Evolutionary conservation across 2,888 invertebrate genomes (phyloP), one percentile per base, ranked within the genome.

Genomic region (Tupiocoris notatus): DNA sequence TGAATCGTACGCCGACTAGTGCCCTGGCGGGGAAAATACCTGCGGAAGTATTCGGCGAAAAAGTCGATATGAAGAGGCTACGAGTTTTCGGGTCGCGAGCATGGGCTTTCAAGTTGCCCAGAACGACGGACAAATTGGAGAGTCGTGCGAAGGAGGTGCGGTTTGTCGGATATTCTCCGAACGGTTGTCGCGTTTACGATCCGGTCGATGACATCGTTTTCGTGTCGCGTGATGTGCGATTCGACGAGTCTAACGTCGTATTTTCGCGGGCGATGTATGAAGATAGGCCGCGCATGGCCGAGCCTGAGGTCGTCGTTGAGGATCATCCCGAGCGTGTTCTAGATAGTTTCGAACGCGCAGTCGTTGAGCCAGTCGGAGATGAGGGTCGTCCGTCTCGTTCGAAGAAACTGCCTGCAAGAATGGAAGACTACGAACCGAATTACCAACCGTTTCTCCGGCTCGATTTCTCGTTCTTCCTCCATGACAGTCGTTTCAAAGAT

Each of bases 171-270:
- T 77, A 78, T 23, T 16, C 23, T 7, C 66, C 61, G 18, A 24
- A 17, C 22, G 78, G 78, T 7, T 77, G 77, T 61, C 9, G 77
- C 18, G 21, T 77, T 58, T 77, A 77, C 73, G 12, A 63, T 56
- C 77, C 75, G 12, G 22, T n/a, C 1, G 65, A 16, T 12, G 71
- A 76, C 17, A 17, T 62, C 59, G 66, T 78, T 18, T 2, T 66
- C 17, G 62, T 65, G 7, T 77, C 67, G 2, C 56, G 68, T n/a
- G 77, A 78, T 22, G 80, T 81, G 21, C 77, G n/a, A 77, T 80
- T 81, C 63, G 76, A 80, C 66, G 81, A 80, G 16, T 21, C 17
- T 16, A 24, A 64, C 16, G 18, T 22, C 22, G 65, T 64, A 17
- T 24, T 56, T 16, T 9, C 12, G 56, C 9, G 56, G 56, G n/a